Base-by-base conservation (phyloP, 2,888 invertebrate species). In the Scotopteryx bipunctaria region DNA sequence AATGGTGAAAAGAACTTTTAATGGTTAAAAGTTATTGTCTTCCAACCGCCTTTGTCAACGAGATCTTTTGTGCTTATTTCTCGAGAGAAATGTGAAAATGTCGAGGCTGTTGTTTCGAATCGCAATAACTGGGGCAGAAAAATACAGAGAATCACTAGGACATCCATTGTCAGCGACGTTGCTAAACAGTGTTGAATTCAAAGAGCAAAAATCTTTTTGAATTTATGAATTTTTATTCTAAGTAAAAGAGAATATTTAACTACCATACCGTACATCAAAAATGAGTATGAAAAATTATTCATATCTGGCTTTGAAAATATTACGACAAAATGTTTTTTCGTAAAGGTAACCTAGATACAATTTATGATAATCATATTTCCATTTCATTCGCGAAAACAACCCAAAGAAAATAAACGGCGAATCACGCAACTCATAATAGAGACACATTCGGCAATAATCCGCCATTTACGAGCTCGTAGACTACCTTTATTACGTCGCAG, bases 11-110 rank as follows among this genome's bases (percentile, higher is more conserved):
- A 55, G 54, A 53, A 55, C 50, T 55, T 54, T 54, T 46, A 55
- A 55, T 51, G 51, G 55, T 66, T 67, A 70, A 73, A 69, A 58
- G 66, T 71, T 66, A 71, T 78, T 77, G 73, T 78, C 70, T 78
- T 71, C 66, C 56, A 54, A 43, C 27, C 45, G 53, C 63, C 63
- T 68, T 67, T 67, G 64, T 67, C 57, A 54, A 27, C 49, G 55
- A 51, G 57, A 57, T 68, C 68, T 64, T 66, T 67, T 63, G 60
- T 66, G 55, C 19, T 56, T 35, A 27, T 21, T 52, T 47, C 53
- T 49, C 45, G 49, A 49, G 55, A 55, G 55, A 48, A 50, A 55
- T 48, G 36, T 50, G 45, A 27, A 54, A 54, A 45, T 27, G 32
- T 25, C 23, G 46, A 35, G 36, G 21, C 23, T 40, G 31, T 53